Base-by-base conservation (phyloP, 1,140 invertebrate species). In the Tribolium castaneum region DNA sequence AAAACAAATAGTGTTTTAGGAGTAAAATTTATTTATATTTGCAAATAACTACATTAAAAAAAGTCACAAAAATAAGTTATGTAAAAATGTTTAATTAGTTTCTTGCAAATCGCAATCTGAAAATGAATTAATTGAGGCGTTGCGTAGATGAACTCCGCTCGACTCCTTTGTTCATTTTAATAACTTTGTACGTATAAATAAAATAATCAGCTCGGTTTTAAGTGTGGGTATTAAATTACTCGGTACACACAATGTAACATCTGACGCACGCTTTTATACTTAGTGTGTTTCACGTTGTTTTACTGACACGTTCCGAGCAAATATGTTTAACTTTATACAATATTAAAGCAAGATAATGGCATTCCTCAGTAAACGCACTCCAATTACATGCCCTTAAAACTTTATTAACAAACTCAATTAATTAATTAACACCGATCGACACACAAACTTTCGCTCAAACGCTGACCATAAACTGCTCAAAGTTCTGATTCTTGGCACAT, bases 321-420 rank as follows among this genome's bases (percentile, higher is more conserved):
- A 66, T 66, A 66, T 66, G 59, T 66, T 66, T 66, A 66, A 66
- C 59, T 66, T 66, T 66, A 66, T 39, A 39, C 59, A 66, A 66
- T 35, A 66, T 66, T 66, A 66, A 66, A 66, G 25, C 25, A 66
- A 39, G 59, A 66, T 66, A 66, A 66, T 66, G 13, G 59, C 59
- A 39, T 66, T 66, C 19, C 59, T 66, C 30, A 13, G 30, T 66
- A 66, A 13, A 59, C 6, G 59, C 19, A 59, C 52, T 54, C 7
- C 52, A 54, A 54, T 54, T 54, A 54, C n/a, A 12, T 16, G 16
- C 22, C 22, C 19, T 59, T 59, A 19, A 59, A 59, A 59, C 54
- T 59, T 59, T 59, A 59, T 59, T 59, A 59, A 59, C 54, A 45
- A 59, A 59, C 16, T 59, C 19, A 22, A 59, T 22, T 59, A 22